A percentile compares a stretch with the other conserved stretches of the same genome.
Evolutionary conservation across 1,140 invertebrate genomes (phyloP).

Genomic region (Planococcus citri): DNA sequence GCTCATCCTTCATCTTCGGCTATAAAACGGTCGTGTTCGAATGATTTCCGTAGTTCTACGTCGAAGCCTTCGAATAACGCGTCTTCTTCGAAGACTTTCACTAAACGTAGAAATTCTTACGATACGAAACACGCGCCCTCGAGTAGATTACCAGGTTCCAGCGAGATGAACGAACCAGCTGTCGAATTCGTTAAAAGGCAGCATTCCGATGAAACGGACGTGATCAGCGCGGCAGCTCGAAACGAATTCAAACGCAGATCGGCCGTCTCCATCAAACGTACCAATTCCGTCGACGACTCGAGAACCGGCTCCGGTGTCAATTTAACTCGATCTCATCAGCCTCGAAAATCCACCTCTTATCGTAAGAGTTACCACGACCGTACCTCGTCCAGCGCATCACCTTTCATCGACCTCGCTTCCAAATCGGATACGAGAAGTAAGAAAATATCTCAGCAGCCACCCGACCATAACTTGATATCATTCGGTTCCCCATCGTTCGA

Average conservation of each 20-base stretch:
- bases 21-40: not conserved
- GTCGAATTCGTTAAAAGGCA: not conserved
- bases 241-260: slow-evolving; percentile 7
- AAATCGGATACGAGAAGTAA: not conserved
- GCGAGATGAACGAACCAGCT: not conserved
- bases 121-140: not conserved
- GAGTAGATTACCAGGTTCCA: not conserved
- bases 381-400: not conserved
- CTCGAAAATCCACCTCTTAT: not conserved
- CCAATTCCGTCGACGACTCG: not conserved
- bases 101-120: not conserved
- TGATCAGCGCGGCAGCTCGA: not conserved
- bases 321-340: not conserved
- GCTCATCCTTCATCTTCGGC: not conserved
- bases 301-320: not conserved
- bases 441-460: too few relatives aligned
- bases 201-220: not conserved
- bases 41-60: not conserved
- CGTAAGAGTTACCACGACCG: not conserved
- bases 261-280: not conserved
- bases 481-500: not conserved
- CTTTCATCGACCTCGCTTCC: not conserved
- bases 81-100: not conserved
- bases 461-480: too few relatives aligned
- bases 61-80: not conserved